Evolutionary conservation across 2,797 vertebrate species (phyloP).

Genomic region (Echeneis naucrates): DNA sequence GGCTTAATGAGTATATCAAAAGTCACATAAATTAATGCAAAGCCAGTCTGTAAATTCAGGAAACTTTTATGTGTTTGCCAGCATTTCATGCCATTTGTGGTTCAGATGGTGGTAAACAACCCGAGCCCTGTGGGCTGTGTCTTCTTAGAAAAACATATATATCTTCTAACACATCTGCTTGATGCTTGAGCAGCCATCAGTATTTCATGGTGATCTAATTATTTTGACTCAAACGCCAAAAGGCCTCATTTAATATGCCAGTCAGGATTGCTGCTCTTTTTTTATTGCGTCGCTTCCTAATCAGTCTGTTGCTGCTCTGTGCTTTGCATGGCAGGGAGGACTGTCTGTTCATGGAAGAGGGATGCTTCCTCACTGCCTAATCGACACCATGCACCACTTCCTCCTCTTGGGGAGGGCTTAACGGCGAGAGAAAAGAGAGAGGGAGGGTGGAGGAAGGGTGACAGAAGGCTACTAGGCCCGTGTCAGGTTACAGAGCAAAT

Average conservation of each 20-base stretch:
- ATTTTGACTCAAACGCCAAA: slow-evolving; percentile 72
- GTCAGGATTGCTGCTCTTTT: slow-evolving; percentile 65
- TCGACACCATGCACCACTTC: slow-evolving; percentile 72
- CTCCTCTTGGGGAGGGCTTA: slow-evolving; percentile 53
- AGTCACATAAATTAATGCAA: slow-evolving; percentile 4
- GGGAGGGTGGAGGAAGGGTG: slow-evolving; percentile 10
- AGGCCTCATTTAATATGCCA: slow-evolving; percentile 75
- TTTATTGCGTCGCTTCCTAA: slow-evolving; percentile 67
- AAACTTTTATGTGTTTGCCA: slow-evolving; percentile 18
- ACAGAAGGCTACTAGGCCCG: slow-evolving; percentile 48
- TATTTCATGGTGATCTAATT: slow-evolving; percentile 74
- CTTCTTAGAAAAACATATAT: slow-evolving; percentile 53
- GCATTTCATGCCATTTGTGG: slow-evolving; percentile 38
- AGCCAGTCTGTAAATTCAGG: background rate
- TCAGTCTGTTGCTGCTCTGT: slow-evolving; percentile 68
- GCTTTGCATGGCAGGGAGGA: slow-evolving; percentile 71
- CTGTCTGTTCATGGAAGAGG: slow-evolving; percentile 73
- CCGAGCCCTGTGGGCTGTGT: slow-evolving; percentile 16
- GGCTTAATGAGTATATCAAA: background rate
- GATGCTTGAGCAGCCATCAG: slow-evolving; percentile 50
- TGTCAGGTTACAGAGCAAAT: slow-evolving; percentile 81
- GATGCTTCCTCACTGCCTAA: slow-evolving; percentile 77
- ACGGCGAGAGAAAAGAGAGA: slow-evolving; percentile 27
- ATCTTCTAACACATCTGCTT: slow-evolving; percentile 35
- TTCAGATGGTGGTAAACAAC: slow-evolving; percentile 39